Evolutionary conservation across 2,113 vertebrate species (phyloP).

Genomic region (Zootoca vivipara): DNA sequence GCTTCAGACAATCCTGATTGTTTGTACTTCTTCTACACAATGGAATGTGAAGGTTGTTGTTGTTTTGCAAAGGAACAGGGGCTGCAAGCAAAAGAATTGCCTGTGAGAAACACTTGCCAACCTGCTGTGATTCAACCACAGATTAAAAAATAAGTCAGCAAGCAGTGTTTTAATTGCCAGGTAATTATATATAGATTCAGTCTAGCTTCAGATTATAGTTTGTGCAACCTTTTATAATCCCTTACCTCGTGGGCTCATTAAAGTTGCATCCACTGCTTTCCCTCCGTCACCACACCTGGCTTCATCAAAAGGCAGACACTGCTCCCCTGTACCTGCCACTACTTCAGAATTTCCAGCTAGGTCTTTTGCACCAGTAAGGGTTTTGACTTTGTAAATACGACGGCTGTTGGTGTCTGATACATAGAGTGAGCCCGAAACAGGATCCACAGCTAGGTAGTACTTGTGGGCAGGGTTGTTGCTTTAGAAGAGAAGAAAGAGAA

Average conservation of each 20-base stretch:
- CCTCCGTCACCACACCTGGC: conserved; percentile 95
- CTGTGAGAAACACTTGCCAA: conserved; percentile 52
- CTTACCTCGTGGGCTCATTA: conserved; percentile 98
- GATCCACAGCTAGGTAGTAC: conserved; percentile 98
- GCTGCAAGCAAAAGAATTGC: conserved; percentile 39
- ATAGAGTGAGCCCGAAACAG: conserved; percentile 91
- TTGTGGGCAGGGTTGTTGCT: conserved; percentile 98
- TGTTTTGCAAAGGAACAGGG: conserved; percentile 35
- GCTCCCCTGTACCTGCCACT: conserved; percentile 95
- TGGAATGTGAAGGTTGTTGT: conserved; percentile 2
- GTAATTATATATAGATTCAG: conserved; percentile 60
- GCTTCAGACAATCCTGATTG: conserved; percentile 29
- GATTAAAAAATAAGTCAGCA: conserved; percentile 63
- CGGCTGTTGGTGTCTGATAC: conserved; percentile 97
- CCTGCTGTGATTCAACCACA: conserved; percentile 56
- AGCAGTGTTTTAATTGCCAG: conserved; percentile 51
- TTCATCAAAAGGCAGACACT: conserved; percentile 96
- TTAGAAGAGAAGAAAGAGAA: conserved; percentile 66
- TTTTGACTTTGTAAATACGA: conserved; percentile 89
- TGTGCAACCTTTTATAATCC: conserved; percentile 16
- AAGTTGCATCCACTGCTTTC: conserved; percentile 94
- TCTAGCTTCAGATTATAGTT: conserved; percentile 28
- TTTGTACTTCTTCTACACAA: conserved; percentile 41
- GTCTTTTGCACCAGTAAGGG: conserved; percentile 85
- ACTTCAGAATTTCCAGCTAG: conserved; percentile 92